These are phyloP conservation scores for Gymnoscopelus braueri DNA, from an alignment of 2,797 vertebrate genomes.

Conservation along the genomic window DNA sequence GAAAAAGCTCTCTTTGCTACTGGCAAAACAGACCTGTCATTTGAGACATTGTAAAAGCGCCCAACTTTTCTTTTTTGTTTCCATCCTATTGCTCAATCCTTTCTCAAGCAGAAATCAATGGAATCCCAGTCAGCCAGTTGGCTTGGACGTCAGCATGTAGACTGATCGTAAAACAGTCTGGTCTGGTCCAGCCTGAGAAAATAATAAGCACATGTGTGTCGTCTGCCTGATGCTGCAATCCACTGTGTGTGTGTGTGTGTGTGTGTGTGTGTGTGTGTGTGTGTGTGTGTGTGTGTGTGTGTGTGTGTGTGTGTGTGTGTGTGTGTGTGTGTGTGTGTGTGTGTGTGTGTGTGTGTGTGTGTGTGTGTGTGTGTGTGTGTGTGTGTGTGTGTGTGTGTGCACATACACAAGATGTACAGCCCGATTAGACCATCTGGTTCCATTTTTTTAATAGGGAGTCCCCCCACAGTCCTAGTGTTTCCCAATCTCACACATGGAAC, in stretches of 20 bases:
- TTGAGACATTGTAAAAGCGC: no score
- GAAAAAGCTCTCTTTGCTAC: no score
- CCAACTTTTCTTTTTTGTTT: no score
- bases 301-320: not conserved
- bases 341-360: not conserved
- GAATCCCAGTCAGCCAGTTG: conserved; percentile 21
- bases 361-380: conserved; percentile 9
- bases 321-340: not conserved
- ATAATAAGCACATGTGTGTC: conserved; percentile 43
- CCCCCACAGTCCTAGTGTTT: conserved; percentile 39
- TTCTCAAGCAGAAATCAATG: conserved; percentile 37
- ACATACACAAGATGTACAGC: conserved; percentile 28
- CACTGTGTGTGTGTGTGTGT: not conserved
- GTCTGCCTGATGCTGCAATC: not conserved
- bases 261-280: not conserved
- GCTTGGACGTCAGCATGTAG: conserved; percentile 47
- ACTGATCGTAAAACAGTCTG: conserved; percentile 46
- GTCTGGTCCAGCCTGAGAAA: conserved; percentile 46
- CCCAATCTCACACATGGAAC: conserved; percentile 27
- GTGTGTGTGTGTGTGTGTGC: not conserved
- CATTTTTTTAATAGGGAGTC: conserved; percentile 62
- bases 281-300: conserved; percentile 10
- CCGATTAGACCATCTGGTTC: conserved; percentile 62
- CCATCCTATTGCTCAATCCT: not conserved
- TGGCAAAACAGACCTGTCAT: no score